A percentile compares a stretch with the other conserved stretches of the same genome.
These are phyloP conservation scores for Ypsolopha scabrella DNA, from an alignment of 2,888 invertebrate species.

Conservation along the genomic window DNA sequence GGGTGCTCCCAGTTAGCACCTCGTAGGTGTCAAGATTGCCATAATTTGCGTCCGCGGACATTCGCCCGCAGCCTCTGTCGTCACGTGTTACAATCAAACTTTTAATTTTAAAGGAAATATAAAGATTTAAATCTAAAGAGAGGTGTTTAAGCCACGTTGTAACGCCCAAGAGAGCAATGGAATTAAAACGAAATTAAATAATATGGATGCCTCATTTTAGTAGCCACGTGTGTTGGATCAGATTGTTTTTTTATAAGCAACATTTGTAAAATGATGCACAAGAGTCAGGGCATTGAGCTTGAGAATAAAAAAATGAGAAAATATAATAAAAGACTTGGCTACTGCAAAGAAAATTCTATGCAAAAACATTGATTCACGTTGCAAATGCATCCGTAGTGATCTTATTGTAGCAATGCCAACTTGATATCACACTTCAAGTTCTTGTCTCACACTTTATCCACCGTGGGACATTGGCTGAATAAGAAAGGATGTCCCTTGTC, in stretches of 20 bases:
- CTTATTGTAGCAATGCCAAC: constrained; percentile 5
- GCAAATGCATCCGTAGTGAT: constrained; percentile 6
- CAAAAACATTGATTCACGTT: constrained; percentile 8
- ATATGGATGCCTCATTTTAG: too few relatives aligned
- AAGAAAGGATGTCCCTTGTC: constrained; percentile 4
- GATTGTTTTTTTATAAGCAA: too few relatives aligned
- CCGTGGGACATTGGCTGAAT: constrained; percentile 7
- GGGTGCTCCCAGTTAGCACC: constrained; percentile 64
- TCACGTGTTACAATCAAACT: constrained; percentile 61
- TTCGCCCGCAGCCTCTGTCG: constrained; percentile 57
- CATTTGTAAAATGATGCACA: too few relatives aligned
- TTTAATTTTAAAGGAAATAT: constrained; percentile 45
- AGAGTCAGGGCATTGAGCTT: too few relatives aligned
- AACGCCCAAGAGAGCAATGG: constrained; percentile 21
- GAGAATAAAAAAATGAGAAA: too few relatives aligned
- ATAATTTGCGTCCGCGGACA: constrained; percentile 57
- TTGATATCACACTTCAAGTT: constrained; percentile 10
- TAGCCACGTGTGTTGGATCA: too few relatives aligned
- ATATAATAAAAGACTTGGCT: too few relatives aligned
- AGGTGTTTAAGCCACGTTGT: constrained; percentile 20
- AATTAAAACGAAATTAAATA: too few relatives aligned
- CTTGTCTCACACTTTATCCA: constrained; percentile 4
- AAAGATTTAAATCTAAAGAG: constrained; percentile 38
- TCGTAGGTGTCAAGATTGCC: constrained; percentile 69
- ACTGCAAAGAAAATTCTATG: too few relatives aligned